These are phyloP conservation scores for Prochilodus magdalenae DNA, from an alignment of 2,113 vertebrate genomes.

Conservation along the genomic window DNA sequence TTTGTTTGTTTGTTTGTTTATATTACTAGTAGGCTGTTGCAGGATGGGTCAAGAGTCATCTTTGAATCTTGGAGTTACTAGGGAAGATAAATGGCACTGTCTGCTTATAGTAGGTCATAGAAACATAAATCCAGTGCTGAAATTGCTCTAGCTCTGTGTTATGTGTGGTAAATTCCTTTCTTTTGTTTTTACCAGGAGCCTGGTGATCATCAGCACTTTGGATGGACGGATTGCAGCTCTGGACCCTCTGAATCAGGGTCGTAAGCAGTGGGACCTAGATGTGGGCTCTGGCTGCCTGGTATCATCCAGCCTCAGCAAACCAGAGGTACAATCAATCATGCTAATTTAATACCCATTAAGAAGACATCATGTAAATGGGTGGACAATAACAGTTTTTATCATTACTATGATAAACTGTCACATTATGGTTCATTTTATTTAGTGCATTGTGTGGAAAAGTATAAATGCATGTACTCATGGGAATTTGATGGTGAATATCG, in stretches of 20 bases:
- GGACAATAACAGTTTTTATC: too few relatives aligned
- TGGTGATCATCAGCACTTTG: slow-evolving; percentile 96
- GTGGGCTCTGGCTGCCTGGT: slow-evolving; percentile 94
- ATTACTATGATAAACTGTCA: too few relatives aligned
- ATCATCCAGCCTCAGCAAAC: slow-evolving; percentile 96
- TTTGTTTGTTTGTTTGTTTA: background rate
- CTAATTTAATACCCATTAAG: background rate
- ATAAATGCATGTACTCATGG: too few relatives aligned
- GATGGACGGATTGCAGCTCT: slow-evolving; percentile 93
- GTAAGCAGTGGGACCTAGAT: slow-evolving; percentile 96
- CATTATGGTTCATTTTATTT: too few relatives aligned
- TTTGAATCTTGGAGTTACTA: background rate
- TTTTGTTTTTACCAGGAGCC: slow-evolving; percentile 75
- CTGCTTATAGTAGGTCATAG: background rate
- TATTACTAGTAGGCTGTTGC: background rate
- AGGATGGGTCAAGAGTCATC: background rate
- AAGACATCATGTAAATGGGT: background rate
- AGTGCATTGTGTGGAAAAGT: too few relatives aligned
- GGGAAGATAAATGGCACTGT: background rate
- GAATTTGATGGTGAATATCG: too few relatives aligned
- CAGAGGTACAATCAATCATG: slow-evolving; percentile 81
- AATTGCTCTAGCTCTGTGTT: background rate
- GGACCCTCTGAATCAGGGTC: slow-evolving; percentile 92
- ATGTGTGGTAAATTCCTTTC: background rate
- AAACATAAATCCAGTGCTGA: background rate